These are phyloP conservation scores for Taurulus bubalis DNA, from an alignment of 2,113 vertebrate genomes.

Conservation along the genomic window DNA sequence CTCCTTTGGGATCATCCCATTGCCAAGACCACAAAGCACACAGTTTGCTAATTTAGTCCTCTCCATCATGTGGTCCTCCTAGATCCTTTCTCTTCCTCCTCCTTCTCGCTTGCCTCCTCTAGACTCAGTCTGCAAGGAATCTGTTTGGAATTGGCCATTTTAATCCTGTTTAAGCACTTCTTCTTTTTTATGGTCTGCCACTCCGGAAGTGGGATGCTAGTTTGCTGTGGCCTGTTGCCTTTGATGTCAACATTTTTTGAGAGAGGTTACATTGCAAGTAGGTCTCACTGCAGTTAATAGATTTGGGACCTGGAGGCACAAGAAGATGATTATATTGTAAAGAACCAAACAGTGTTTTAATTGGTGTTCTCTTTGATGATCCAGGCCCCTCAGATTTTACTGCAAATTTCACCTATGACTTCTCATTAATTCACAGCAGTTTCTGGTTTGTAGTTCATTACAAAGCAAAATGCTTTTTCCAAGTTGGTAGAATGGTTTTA, in stretches of 20 bases:
- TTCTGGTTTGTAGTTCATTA: slow-evolving; percentile 22
- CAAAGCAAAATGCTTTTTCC: slow-evolving; percentile 2
- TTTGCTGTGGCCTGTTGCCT: slow-evolving; percentile 62
- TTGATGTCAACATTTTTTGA: slow-evolving; percentile 68
- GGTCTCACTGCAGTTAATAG: slow-evolving; percentile 59
- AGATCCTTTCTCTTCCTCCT: slow-evolving; percentile 54
- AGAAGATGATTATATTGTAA: slow-evolving; percentile 62
- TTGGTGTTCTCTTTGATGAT: slow-evolving; percentile 52
- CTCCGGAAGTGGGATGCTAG: slow-evolving; percentile 59
- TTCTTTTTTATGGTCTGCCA: slow-evolving; percentile 41
- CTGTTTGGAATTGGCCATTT: slow-evolving; percentile 64
- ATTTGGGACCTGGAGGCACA: slow-evolving; percentile 46
- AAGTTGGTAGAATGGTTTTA: neutral
- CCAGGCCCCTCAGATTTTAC: slow-evolving; percentile 41
- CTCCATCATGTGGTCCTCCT: slow-evolving; percentile 72
- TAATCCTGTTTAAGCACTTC: slow-evolving; percentile 61
- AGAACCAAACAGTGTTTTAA: slow-evolving; percentile 51
- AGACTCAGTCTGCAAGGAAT: slow-evolving; percentile 57
- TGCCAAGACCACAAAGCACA: slow-evolving; percentile 79
- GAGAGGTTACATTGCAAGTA: slow-evolving; percentile 48
- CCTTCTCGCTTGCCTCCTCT: slow-evolving; percentile 31
- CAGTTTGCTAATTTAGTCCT: slow-evolving; percentile 81
- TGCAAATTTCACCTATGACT: slow-evolving; percentile 40
- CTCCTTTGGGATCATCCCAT: slow-evolving; percentile 75
- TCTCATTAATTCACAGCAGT: slow-evolving; percentile 27